A percentile compares a stretch with the other conserved stretches of the same genome.
phyloP scores from a whole-genome alignment of 2,797 vertebrate species.

The Glossophaga mutica region DNA sequence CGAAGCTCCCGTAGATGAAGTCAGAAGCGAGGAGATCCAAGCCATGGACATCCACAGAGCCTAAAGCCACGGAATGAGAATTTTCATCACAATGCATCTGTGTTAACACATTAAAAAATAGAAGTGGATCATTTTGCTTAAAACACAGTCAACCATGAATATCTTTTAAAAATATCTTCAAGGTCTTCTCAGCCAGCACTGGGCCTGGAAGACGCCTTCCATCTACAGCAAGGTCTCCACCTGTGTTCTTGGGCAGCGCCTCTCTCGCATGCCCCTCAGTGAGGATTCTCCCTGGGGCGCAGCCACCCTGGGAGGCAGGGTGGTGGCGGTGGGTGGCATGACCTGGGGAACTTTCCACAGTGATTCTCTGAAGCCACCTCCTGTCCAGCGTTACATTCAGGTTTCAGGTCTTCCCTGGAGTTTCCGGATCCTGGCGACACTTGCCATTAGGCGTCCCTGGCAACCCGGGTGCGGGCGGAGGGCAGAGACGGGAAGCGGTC shows the following conservation, averaged over 20 bases:
- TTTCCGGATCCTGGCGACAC: neutral
- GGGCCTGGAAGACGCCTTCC: neutral
- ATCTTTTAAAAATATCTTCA: neutral
- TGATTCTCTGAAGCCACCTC: neutral
- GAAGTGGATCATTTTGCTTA: neutral
- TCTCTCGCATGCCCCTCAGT: neutral
- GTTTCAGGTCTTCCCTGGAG: neutral
- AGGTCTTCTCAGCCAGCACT: neutral
- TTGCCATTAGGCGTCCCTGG: neutral
- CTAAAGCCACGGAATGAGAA: neutral
- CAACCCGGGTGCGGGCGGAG: fast-evolving
- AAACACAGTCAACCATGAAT: neutral
- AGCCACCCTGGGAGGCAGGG: neutral
- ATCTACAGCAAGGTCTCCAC: neutral
- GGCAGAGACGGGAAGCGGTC: neutral
- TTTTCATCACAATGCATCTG: neutral
- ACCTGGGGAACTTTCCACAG: fast-evolving
- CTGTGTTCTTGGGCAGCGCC: too few relatives aligned
- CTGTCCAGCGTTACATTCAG: fast-evolving
- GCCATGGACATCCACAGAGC: neutral
- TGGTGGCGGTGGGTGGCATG: too few relatives aligned
- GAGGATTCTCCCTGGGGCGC: neutral
- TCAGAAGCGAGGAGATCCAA: neutral
- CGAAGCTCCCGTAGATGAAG: neutral
- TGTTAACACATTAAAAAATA: neutral